Percentiles rank a stretch among this genome's conserved stretches.
Evolutionary conservation across 2,113 vertebrate genomes (phyloP).

Genomic region (Nestor notabilis): DNA sequence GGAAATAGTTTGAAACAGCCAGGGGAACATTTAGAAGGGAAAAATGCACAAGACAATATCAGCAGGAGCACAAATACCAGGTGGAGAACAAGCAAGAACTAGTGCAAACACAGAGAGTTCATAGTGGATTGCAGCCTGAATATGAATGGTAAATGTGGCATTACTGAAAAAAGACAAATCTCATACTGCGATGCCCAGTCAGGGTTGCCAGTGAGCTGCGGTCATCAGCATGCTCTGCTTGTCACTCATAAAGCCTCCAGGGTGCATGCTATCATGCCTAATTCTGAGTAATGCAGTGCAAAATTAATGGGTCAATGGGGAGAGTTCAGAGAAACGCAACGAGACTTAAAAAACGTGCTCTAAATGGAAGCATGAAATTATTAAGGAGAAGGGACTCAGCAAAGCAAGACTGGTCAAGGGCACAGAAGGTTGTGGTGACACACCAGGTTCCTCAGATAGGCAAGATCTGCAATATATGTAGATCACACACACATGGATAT

Average conservation of each 20-base stretch:
- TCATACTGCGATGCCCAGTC: not conserved
- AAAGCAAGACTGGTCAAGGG: not conserved
- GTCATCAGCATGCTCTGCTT: not conserved
- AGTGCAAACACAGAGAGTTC: not conserved
- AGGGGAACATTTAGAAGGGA: not conserved
- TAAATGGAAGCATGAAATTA: not conserved
- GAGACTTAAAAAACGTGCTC: not conserved
- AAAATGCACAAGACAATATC: not conserved
- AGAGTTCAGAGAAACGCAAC: not conserved
- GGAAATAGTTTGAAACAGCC: not conserved
- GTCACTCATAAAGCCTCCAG: not conserved
- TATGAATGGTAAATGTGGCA: not conserved
- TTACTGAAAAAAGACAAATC: not conserved
- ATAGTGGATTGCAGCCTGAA: not conserved
- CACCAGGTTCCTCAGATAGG: not conserved
- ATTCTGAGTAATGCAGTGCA: not conserved
- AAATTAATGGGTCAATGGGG: not conserved
- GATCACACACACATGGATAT: not conserved
- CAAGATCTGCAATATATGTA: not conserved
- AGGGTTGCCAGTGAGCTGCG: not conserved
- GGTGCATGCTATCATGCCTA: fast-evolving
- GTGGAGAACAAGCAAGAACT: not conserved
- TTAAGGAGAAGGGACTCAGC: not conserved
- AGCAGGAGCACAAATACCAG: not conserved
- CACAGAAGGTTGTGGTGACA: not conserved